Evolutionary conservation across 2,888 invertebrate species (phyloP), one percentile per base, ranked within the genome.

Genomic region (Drosophila paracracens): DNA sequence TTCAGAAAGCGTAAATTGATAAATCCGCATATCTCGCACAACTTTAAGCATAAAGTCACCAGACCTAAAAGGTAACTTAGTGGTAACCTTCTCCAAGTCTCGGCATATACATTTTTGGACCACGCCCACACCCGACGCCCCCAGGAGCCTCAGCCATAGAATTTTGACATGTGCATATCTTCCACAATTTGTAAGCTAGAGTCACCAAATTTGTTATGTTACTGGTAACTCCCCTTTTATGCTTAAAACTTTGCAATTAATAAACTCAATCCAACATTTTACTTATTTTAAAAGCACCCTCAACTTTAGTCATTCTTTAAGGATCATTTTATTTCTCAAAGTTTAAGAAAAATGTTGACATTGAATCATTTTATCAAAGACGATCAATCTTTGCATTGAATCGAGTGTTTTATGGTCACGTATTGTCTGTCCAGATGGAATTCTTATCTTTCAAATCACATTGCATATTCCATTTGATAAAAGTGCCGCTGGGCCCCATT

Each of bases 401-500:
- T 52, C 31, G 25, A 50, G 62, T 53, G 59, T 68, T 76, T 72
- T 83, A 78, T 74, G 75, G 87, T 88, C 84, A 88, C 84, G 84
- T 86, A 56, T 62, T 64, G 51, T 51, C 33, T 43, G 43, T 50
- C 46, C 60, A 40, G 51, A 60, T 53, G 57, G 51, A 52, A 48
- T 75, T 56, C 70, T 71, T 74, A 86, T 78, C 78, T 75, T 56
- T 51, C 43, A 62, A 79, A 80, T 72, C 77, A 54, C 87, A 85
- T 85, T 71, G 82, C 69, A 62, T 69, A 85, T 85, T 85, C 85
- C 73, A 54, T 85, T 85, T 85, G 85, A 89, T 79, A 73, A 67
- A 65, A 59, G 58, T 51, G 58, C 76, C 60, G 54, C 59, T 53
- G 70, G 60, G 54, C 7, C 27, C 18, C 54, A 77, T 89, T 87